Evolutionary conservation across 2,113 vertebrate genomes (phyloP).

Genomic region (Brachypteracias leptosomus): DNA sequence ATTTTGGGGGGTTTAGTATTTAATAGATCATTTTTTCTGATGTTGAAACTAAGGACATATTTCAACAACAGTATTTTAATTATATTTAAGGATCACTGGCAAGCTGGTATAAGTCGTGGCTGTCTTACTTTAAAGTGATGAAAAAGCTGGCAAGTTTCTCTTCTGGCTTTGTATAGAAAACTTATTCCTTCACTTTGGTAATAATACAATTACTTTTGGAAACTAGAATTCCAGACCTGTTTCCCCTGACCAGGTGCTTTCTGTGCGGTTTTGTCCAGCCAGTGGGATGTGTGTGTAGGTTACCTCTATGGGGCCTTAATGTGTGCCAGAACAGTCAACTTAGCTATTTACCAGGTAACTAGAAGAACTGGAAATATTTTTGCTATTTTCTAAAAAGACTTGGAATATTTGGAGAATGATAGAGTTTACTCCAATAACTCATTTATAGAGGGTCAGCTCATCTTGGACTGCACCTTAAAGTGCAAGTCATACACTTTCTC

Average conservation of each 20-base stretch:
- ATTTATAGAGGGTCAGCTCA: not conserved
- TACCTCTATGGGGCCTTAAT: not conserved
- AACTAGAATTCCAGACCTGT: not conserved
- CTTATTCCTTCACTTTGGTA: not conserved
- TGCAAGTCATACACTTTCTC: not conserved
- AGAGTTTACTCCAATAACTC: not conserved
- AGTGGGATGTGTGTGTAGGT: not conserved
- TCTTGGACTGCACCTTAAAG: not conserved
- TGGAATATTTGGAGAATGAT: not conserved
- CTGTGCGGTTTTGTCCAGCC: not conserved
- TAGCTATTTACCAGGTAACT: not conserved
- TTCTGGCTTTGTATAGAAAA: not conserved
- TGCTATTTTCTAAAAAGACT: not conserved
- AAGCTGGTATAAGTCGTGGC: not conserved
- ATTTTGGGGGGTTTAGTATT: not conserved
- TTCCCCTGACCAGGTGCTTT: not conserved
- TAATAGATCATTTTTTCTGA: not conserved
- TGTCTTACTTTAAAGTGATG: not conserved
- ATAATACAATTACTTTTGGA: not conserved
- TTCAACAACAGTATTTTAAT: not conserved
- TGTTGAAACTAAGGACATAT: not conserved
- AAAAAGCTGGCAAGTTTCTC: not conserved
- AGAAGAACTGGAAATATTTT: not conserved
- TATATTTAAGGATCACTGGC: not conserved
- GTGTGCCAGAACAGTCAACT: not conserved